These are phyloP conservation scores for Rhagoletis pomonella DNA, from an alignment of 1,140 invertebrate genomes.

Conservation along the genomic window DNA sequence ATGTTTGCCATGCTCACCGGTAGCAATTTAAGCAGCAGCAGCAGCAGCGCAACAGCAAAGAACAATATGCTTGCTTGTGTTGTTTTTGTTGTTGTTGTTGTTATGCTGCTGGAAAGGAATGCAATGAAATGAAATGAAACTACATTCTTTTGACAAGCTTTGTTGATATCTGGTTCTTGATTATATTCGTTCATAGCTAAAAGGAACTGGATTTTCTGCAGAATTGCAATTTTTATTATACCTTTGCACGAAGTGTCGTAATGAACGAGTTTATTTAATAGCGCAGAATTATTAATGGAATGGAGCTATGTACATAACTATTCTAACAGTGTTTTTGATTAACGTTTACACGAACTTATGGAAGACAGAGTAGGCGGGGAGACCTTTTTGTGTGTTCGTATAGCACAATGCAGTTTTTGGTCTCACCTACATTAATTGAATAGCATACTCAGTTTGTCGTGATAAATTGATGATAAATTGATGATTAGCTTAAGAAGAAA, in stretches of 20 bases:
- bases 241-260: slow-evolving; percentile 42
- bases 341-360: too few species aligned
- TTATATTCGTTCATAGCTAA: not conserved
- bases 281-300: slow-evolving; percentile 13
- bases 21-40: not conserved
- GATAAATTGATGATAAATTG: too few species aligned
- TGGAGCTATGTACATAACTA: not conserved
- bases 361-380: too few species aligned
- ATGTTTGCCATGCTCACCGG: not conserved
- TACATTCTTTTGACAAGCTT: slow-evolving; percentile 16
- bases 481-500: too few species aligned
- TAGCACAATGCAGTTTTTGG: too few species aligned
- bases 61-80: not conserved
- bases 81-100: not conserved
- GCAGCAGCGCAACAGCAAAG: not conserved
- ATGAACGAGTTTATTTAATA: slow-evolving; percentile 35
- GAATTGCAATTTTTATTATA: slow-evolving; percentile 48
- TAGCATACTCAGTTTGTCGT: too few species aligned
- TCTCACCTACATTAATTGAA: too few species aligned
- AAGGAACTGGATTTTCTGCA: slow-evolving; percentile 3
- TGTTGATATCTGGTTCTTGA: slow-evolving; percentile 36
- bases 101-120: not conserved
- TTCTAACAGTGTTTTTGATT: too few species aligned
- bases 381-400: too few species aligned
- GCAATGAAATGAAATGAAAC: slow-evolving; percentile 50